These are phyloP conservation scores for Oceanodroma leucorhoa DNA, from an alignment of 2,797 vertebrate genomes.

Conservation along the genomic window DNA sequence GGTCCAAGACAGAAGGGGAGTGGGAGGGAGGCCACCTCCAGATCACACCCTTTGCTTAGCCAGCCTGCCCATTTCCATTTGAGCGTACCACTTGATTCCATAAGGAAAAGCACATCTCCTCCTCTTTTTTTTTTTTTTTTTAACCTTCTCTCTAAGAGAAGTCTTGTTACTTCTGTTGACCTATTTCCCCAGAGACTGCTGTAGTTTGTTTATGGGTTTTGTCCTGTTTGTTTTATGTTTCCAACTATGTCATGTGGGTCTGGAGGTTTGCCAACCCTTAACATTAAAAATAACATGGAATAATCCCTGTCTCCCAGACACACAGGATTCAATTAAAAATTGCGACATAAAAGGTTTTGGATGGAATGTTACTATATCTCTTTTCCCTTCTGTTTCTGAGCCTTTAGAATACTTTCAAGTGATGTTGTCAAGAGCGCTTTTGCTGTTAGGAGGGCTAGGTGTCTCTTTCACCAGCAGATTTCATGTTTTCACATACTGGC, in stretches of 20 bases:
- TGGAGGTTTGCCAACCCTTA: constrained; percentile 34
- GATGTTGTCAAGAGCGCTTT: not conserved
- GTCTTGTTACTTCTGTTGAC: not conserved
- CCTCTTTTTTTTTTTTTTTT: not conserved
- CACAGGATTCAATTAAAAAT: constrained; percentile 20
- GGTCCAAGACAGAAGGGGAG: not conserved
- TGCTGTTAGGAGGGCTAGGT: not conserved
- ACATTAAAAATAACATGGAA: constrained; percentile 16
- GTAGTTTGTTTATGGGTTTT: constrained; percentile 48
- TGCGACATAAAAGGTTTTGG: not conserved
- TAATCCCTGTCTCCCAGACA: not conserved
- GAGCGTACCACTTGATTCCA: not conserved
- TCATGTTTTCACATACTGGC: not conserved
- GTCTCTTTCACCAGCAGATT: not conserved
- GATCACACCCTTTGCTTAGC: not conserved
- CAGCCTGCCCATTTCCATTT: not conserved
- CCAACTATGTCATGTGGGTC: constrained; percentile 15
- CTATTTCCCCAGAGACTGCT: constrained; percentile 19
- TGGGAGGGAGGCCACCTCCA: not conserved
- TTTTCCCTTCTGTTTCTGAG: not conserved
- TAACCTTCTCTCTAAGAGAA: not conserved
- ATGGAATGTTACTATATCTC: not conserved
- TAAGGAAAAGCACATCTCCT: not conserved
- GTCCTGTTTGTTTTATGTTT: constrained; percentile 55
- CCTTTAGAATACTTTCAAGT: not conserved